These are phyloP conservation scores for Morelia viridis DNA, from an alignment of 2,797 vertebrate species.

Conservation along the genomic window DNA sequence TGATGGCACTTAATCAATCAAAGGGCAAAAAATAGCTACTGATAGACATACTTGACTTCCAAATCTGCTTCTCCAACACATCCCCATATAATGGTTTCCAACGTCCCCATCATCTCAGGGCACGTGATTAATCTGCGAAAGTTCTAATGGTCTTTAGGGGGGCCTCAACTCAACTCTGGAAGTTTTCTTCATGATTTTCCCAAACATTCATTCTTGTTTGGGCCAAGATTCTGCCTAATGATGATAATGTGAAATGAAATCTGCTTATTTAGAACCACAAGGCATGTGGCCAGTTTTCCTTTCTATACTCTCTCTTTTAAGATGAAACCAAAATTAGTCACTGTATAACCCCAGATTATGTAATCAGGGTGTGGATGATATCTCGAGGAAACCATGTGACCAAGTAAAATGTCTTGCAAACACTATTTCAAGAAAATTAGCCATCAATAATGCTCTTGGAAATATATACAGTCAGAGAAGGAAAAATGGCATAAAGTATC, in stretches of 20 bases:
- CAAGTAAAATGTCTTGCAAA: neutral
- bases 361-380: neutral
- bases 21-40: neutral
- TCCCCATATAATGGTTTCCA: neutral
- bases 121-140: neutral
- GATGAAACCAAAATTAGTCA: neutral
- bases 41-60: neutral
- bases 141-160: neutral
- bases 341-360: neutral
- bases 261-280: neutral
- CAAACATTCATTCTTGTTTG: neutral
- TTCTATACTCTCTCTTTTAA: neutral
- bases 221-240: neutral
- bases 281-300: neutral
- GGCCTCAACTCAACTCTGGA: neutral
- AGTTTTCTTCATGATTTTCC: neutral
- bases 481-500: no score
- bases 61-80: neutral
- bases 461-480: no score
- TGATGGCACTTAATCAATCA: neutral
- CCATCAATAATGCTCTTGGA: neutral
- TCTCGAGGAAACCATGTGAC: neutral
- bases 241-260: neutral
- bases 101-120: neutral
- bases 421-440: neutral